A percentile compares a stretch with the other conserved stretches of the same genome.
phyloP scores from a whole-genome alignment of 2,888 invertebrate genomes.

The Saturnia pavonia region DNA sequence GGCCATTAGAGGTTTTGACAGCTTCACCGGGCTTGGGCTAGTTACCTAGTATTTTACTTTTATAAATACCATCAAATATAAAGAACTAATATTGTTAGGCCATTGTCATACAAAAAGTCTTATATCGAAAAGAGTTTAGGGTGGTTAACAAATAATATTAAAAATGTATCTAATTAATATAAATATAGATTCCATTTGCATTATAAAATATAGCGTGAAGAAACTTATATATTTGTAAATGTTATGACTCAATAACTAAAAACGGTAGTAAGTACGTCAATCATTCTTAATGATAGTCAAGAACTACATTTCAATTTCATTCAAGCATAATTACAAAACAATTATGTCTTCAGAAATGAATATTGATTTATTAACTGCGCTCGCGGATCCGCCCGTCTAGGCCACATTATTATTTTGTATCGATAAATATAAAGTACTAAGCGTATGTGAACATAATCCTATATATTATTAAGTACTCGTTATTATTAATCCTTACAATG shows the following conservation, averaged over 20 bases:
- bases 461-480: too few species aligned
- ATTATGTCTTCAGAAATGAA: neutral
- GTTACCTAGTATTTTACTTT: too few species aligned
- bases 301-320: neutral
- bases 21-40: too few species aligned
- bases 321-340: neutral
- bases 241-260: conserved; percentile 3
- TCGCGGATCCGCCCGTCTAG: neutral
- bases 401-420: neutral
- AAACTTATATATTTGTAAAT: neutral
- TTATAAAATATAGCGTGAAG: neutral
- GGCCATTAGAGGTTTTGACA: too few species aligned
- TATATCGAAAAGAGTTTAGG: too few species aligned
- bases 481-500: too few species aligned
- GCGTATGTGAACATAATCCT: too few species aligned
- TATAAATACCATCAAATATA: too few species aligned
- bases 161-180: too few species aligned
- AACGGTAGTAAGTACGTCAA: neutral
- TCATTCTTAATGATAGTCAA: neutral
- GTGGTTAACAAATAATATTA: too few species aligned
- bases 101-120: too few species aligned
- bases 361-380: neutral
- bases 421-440: neutral
- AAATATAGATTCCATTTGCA: neutral
- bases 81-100: too few species aligned